Evolutionary conservation across 2,113 vertebrate species (phyloP).

Genomic region (Phyllostomus discolor): DNA sequence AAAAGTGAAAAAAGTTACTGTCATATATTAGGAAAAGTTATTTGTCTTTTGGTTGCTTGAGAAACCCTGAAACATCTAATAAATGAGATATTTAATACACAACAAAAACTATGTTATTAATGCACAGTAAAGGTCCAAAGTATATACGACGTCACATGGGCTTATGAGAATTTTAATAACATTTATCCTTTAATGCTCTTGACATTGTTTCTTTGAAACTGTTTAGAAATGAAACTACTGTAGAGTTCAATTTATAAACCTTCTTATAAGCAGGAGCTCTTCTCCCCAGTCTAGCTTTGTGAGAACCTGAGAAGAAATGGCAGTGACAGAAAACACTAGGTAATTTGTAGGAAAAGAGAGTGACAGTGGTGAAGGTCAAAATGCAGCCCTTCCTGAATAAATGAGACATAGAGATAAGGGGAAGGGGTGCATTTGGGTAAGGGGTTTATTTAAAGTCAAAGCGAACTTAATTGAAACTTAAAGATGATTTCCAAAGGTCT

Average conservation of each 20-base stretch:
- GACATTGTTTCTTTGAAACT: background rate
- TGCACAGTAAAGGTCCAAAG: background rate
- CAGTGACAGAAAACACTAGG: background rate
- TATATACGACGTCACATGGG: background rate
- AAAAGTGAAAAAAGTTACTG: background rate
- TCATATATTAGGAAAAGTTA: background rate
- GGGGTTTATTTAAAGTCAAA: background rate
- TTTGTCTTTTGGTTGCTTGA: background rate
- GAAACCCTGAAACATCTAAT: background rate
- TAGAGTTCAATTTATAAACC: background rate
- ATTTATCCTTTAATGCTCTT: background rate
- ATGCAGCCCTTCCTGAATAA: background rate
- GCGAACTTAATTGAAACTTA: background rate
- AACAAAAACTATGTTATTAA: background rate
- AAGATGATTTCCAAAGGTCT: background rate
- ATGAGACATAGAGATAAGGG: background rate
- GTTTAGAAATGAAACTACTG: conserved; percentile 10
- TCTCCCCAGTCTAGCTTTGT: background rate
- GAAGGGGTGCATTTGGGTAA: background rate
- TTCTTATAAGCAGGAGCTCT: background rate
- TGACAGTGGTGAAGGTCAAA: background rate
- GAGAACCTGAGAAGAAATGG: background rate
- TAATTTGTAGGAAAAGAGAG: background rate
- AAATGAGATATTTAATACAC: background rate
- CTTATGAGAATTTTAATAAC: background rate